phyloP scores from a whole-genome alignment of 2,113 vertebrate species.

The Hypomesus transpacificus region DNA sequence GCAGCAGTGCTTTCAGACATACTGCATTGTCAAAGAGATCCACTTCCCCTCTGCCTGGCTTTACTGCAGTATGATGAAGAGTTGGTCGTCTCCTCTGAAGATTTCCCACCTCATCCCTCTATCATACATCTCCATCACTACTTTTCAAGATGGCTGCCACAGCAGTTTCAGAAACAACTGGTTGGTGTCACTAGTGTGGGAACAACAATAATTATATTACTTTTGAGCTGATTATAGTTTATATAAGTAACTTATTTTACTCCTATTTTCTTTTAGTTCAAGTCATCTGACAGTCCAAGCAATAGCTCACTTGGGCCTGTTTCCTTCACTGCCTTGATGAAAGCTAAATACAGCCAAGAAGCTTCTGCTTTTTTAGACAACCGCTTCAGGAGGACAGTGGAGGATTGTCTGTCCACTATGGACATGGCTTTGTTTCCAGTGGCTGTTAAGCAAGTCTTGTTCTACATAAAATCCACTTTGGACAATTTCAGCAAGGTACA shows the following conservation, averaged over 20 bases:
- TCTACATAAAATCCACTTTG: slow-evolving; percentile 81
- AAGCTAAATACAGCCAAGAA: slow-evolving; percentile 67
- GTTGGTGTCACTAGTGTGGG: slow-evolving; percentile 62
- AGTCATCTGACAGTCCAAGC: slow-evolving; percentile 22
- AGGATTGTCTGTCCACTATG: slow-evolving; percentile 55
- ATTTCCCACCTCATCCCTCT: slow-evolving; percentile 46
- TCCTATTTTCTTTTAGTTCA: slow-evolving; percentile 60
- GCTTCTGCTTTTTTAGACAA: slow-evolving; percentile 35
- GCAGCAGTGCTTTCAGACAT: slow-evolving; percentile 80
- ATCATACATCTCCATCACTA: slow-evolving; percentile 75
- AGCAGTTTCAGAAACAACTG: slow-evolving; percentile 66
- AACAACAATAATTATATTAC: too few relatives aligned
- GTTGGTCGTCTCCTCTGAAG: slow-evolving; percentile 55
- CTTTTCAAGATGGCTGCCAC: slow-evolving; percentile 86
- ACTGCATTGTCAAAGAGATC: slow-evolving; percentile 90
- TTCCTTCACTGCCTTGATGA: slow-evolving; percentile 70
- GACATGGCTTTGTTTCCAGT: slow-evolving; percentile 59
- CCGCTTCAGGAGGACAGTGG: slow-evolving; percentile 54
- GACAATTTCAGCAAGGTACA: slow-evolving; percentile 79
- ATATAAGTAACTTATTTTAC: too few relatives aligned
- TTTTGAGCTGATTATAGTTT: too few relatives aligned
- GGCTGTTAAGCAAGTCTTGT: slow-evolving; percentile 77
- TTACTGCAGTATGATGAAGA: slow-evolving; percentile 86
- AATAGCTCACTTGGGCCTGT: not conserved
- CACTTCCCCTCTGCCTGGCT: slow-evolving; percentile 84